Conservation (phyloP, 2,113 vertebrate species). For the Manacus vitellinus region DNA sequence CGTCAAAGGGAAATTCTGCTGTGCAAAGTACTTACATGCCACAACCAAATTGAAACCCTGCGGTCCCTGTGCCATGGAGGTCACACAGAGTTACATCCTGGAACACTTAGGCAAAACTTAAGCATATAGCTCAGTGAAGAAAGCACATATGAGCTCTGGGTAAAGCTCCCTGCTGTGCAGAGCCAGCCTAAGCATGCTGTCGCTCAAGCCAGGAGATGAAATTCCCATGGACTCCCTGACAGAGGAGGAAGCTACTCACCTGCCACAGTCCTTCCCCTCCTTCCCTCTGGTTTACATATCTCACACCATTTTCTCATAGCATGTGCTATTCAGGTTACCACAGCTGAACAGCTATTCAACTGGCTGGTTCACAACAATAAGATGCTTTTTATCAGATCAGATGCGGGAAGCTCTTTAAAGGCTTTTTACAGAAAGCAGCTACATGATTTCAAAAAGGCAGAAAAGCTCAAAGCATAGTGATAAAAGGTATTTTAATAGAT, state of each 20-base stretch:
- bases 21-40: not conserved
- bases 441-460: not conserved
- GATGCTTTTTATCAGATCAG: not conserved
- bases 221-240: not conserved
- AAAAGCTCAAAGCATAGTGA: not conserved
- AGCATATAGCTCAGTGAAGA: rapidly evolving
- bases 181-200: not conserved
- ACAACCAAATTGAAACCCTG: not conserved
- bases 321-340: not conserved
- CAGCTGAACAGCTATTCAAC: not conserved
- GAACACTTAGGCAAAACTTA: not conserved
- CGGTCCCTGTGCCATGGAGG: not conserved
- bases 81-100: not conserved
- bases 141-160: rapidly evolving
- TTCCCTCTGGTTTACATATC: not conserved
- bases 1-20: not conserved
- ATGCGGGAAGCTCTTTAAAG: not conserved
- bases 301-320: not conserved
- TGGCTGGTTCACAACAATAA: not conserved
- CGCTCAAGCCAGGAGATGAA: not conserved
- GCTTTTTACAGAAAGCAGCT: not conserved
- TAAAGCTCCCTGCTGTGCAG: not conserved
- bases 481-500: constrained; percentile 11
- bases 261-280: not conserved
- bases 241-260: not conserved